These are phyloP conservation scores for Rhodeus uyekii DNA, from an alignment of 2,797 vertebrate species.

Conservation along the genomic window DNA sequence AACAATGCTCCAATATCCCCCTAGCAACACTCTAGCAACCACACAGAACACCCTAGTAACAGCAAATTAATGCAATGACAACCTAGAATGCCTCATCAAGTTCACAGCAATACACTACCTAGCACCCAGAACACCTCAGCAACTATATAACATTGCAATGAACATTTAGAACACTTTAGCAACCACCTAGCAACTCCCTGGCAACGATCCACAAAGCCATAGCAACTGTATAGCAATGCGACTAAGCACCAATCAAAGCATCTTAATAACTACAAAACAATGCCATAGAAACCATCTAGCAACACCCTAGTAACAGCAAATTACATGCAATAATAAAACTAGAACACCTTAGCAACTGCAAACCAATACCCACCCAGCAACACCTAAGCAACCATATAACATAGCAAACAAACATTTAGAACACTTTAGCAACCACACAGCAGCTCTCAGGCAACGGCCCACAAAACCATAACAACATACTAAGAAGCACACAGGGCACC, in stretches of 20 bases:
- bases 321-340: too few species aligned
- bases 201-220: background rate
- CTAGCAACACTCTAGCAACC: too few species aligned
- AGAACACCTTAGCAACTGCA: background rate
- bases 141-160: background rate
- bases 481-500: too few species aligned
- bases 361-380: background rate
- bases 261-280: too few species aligned
- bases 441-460: background rate
- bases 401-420: background rate
- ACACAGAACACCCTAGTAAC: background rate
- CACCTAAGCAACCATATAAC: background rate
- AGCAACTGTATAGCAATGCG: background rate
- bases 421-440: background rate
- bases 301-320: too few species aligned
- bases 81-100: too few species aligned
- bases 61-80: too few species aligned
- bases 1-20: too few species aligned
- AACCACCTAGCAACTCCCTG: background rate
- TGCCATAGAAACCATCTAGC: too few species aligned
- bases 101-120: too few species aligned
- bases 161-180: background rate
- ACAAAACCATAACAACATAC: too few species aligned
- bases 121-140: background rate
- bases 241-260: too few species aligned